These are phyloP conservation scores for Epistrophe eligans DNA, from an alignment of 2,888 invertebrate genomes.

Conservation along the genomic window DNA sequence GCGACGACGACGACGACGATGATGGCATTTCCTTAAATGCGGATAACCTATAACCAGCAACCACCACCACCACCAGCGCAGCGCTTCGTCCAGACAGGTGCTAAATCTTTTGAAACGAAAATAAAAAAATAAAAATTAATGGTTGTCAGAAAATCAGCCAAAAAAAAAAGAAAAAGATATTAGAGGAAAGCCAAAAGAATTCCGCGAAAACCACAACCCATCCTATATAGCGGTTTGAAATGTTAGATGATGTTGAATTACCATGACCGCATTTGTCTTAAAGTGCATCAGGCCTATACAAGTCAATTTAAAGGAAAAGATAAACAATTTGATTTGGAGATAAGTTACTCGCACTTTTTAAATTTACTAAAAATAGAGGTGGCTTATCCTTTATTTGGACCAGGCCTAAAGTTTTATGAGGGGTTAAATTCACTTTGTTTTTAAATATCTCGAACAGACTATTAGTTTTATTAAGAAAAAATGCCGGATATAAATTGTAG, in stretches of 20 bases:
- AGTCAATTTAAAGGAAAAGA: too few relatives aligned
- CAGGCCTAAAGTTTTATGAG: too few relatives aligned
- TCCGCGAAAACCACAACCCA: slow-evolving; percentile 59
- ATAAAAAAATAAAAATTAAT: slow-evolving; percentile 67
- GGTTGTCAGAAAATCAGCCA: slow-evolving; percentile 55
- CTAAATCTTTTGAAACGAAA: slow-evolving; percentile 69
- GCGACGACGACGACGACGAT: slow-evolving; percentile 2
- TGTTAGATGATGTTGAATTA: neutral
- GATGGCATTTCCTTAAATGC: slow-evolving; percentile 63
- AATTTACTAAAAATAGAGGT: too few relatives aligned
- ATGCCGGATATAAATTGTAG: too few relatives aligned
- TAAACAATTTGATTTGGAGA: too few relatives aligned
- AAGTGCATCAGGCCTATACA: neutral
- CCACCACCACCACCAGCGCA: neutral
- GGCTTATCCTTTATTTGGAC: too few relatives aligned
- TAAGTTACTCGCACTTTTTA: too few relatives aligned
- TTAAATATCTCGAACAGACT: too few relatives aligned
- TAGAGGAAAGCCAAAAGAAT: slow-evolving; percentile 29
- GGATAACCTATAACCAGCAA: slow-evolving; percentile 53
- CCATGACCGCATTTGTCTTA: neutral
- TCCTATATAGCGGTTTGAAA: neutral
- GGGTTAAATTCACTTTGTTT: too few relatives aligned
- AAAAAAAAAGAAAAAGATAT: slow-evolving; percentile 17
- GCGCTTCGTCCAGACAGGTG: slow-evolving; percentile 67
- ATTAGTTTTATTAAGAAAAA: too few relatives aligned